phyloP scores from a whole-genome alignment of 2,113 vertebrate species.

The Malurus melanocephalus region DNA sequence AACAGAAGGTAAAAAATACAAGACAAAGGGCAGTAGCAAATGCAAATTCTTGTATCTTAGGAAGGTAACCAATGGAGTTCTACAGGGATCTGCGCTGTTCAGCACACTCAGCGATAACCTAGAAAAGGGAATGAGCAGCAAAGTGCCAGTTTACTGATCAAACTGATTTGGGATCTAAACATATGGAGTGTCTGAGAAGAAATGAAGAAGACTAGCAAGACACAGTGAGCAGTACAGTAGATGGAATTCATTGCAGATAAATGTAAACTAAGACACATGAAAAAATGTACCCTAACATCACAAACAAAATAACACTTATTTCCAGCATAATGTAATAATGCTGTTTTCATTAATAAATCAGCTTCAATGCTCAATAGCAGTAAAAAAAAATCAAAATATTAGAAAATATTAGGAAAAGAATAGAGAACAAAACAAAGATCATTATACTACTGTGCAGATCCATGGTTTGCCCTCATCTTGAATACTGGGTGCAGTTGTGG shows the following conservation, averaged over 20 bases:
- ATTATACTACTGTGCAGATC: conserved; percentile 66
- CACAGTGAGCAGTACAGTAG: conserved; percentile 12
- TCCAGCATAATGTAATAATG: conserved; percentile 28
- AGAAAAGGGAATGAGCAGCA: conserved; percentile 32
- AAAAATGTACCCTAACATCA: conserved; percentile 21
- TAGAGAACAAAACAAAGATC: conserved; percentile 57
- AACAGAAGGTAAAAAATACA: not conserved
- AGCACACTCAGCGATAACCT: conserved; percentile 28
- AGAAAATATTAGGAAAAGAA: conserved; percentile 55
- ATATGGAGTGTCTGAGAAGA: not conserved
- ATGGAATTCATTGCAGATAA: conserved; percentile 16
- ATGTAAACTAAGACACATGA: not conserved
- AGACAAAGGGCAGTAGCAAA: not conserved
- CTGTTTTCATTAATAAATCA: conserved; percentile 51
- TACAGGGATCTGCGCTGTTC: not conserved
- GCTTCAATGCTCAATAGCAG: conserved; percentile 17
- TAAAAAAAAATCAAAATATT: conserved; percentile 44
- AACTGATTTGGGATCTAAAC: not conserved
- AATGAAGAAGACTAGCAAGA: conserved; percentile 19
- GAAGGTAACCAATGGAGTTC: not conserved
- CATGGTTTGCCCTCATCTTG: conserved; percentile 67
- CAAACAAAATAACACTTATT: not conserved
- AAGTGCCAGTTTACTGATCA: not conserved
- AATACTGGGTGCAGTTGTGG: conserved; percentile 58
- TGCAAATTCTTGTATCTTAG: not conserved